These are phyloP conservation scores for Melanostigma gelatinosum DNA, from an alignment of 2,113 vertebrate genomes.

Conservation along the genomic window DNA sequence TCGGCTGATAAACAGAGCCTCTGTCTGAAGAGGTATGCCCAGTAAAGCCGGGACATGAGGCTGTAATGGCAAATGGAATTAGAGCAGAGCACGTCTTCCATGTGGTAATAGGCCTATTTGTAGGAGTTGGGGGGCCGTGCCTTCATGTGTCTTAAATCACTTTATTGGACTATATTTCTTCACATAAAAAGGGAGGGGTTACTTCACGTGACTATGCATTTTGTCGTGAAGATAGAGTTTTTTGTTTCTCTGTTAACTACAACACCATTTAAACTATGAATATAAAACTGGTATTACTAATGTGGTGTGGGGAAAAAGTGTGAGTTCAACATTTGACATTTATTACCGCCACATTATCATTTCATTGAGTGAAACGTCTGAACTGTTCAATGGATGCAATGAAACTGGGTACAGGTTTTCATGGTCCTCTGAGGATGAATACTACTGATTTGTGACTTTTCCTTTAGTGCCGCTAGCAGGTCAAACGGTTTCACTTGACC, in stretches of 20 bases:
- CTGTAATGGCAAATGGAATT: constrained; percentile 53
- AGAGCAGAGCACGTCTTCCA: constrained; percentile 56
- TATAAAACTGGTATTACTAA: neutral
- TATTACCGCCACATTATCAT: neutral
- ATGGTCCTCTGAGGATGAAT: neutral
- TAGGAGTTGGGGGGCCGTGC: constrained; percentile 49
- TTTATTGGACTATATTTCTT: constrained; percentile 61
- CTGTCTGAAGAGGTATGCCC: constrained; percentile 2
- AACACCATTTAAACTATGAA: neutral
- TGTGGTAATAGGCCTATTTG: constrained; percentile 65
- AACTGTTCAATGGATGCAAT: neutral
- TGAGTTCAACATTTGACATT: neutral
- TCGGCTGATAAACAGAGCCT: constrained; percentile 10
- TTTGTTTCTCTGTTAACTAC: neutral
- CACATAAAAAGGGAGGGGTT: constrained; percentile 47
- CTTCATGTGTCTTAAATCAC: constrained; percentile 57
- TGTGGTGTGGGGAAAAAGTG: neutral
- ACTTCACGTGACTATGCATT: constrained; percentile 32
- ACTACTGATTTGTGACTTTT: neutral
- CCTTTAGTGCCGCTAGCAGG: neutral
- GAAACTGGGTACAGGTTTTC: neutral
- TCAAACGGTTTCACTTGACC: neutral
- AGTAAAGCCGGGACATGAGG: constrained; percentile 15
- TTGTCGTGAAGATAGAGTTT: constrained; percentile 2
- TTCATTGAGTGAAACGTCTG: neutral